Base-by-base conservation (phyloP, 2,888 invertebrate genomes). In the Nemoura dubitans region DNA sequence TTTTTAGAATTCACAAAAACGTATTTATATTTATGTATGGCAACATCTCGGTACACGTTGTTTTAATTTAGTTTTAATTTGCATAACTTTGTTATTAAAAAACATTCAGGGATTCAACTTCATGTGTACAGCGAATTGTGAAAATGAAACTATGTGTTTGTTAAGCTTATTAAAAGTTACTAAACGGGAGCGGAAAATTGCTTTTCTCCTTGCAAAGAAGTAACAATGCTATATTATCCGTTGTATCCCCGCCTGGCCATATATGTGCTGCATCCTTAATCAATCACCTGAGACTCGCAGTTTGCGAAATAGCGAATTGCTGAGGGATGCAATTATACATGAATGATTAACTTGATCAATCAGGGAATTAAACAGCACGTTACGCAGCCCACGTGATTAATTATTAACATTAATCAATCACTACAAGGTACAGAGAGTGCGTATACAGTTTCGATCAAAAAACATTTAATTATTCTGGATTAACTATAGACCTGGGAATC, bases 81-180 rank as follows among this genome's bases (percentile, higher is more conserved):
- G 16, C 14, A 59, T 59, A 59, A 59, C 59, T 59, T 59, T 21
- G 59, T 59, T 59, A 59, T 59, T 59, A 59, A 59, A 59, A 59
- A 59, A 59, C 36, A 10, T 36, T 36, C 36, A 36, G 10, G 36
- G 10, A n/a, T n/a, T n/a, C n/a, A n/a, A n/a, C n/a, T n/a, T n/a
- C n/a, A n/a, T n/a, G n/a, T n/a, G n/a, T n/a, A 36, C 36, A 36
- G 36, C 3, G 59, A 3, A 21, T 21, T 59, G 59, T 59, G 59
- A 21, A 59, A 59, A 59, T 59, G 59, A 21, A 59, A 59, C 59
- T 59, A 59, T 59, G 59, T 59, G 14, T 59, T 7, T 59, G 21
- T 14, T 59, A 59, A 59, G 59, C 59, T 59, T 59, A 59, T 59
- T 59, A 59, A 59, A 59, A 59, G 59, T 59, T 59, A 59, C 59